Evolutionary conservation across 2,113 vertebrate genomes (phyloP).

Genomic region (Lasiurus borealis): DNA sequence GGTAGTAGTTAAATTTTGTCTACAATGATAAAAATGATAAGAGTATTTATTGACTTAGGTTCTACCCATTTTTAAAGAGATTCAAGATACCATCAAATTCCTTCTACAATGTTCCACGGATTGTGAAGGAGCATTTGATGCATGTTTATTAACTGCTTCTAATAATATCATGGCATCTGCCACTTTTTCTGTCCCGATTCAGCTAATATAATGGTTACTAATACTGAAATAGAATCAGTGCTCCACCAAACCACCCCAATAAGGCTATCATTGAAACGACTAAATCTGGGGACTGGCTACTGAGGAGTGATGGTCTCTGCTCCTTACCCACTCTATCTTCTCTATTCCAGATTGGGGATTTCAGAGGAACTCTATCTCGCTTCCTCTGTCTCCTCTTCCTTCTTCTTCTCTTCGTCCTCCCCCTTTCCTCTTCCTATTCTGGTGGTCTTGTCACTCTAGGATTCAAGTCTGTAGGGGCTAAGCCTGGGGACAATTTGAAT

Average conservation of each 20-base stretch:
- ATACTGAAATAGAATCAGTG: not conserved
- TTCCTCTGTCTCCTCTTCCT: not conserved
- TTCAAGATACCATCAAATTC: not conserved
- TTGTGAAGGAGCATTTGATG: not conserved
- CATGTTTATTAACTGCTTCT: not conserved
- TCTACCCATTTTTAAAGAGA: not conserved
- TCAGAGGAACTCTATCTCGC: not conserved
- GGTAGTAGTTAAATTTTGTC: not conserved
- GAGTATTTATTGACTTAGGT: slow-evolving; percentile 10
- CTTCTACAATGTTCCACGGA: not conserved
- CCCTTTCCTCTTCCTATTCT: not conserved
- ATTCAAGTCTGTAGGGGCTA: not conserved
- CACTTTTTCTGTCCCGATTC: not conserved
- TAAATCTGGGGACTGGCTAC: not conserved
- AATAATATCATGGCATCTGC: not conserved
- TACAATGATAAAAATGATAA: not conserved
- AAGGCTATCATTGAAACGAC: not conserved
- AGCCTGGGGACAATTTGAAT: not conserved
- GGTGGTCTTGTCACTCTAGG: not conserved
- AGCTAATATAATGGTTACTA: not conserved
- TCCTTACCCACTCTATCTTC: not conserved
- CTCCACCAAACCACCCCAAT: not conserved
- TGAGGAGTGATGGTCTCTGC: not conserved
- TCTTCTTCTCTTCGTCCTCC: not conserved
- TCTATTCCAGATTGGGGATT: not conserved